phyloP scores from a whole-genome alignment of 2,113 vertebrate species.

The Prinia subflava region DNA sequence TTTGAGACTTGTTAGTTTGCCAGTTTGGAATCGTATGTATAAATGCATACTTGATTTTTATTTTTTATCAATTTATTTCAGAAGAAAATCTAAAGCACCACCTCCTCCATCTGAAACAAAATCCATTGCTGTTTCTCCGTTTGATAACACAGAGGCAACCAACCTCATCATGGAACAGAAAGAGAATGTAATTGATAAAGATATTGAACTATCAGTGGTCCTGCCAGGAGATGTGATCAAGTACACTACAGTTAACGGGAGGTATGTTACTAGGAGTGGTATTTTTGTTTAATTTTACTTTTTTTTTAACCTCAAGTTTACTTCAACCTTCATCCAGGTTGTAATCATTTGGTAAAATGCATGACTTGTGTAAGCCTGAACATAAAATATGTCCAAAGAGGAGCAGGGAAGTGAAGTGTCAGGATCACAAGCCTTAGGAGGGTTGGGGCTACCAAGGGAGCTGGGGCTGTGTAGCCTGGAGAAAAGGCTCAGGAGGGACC shows the following conservation, averaged over 20 bases:
- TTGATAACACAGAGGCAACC: slow-evolving; percentile 70
- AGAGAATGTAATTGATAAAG: slow-evolving; percentile 83
- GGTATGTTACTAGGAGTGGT: slow-evolving; percentile 66
- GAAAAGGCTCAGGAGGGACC: background rate
- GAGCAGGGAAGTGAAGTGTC: background rate
- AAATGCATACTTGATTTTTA: background rate
- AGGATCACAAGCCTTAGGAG: background rate
- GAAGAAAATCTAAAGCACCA: slow-evolving; percentile 90
- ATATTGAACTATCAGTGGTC: slow-evolving; percentile 86
- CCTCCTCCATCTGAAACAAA: slow-evolving; percentile 80
- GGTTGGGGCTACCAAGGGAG: background rate
- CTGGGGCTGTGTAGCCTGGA: background rate
- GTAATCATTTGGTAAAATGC: background rate
- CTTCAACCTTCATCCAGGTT: background rate
- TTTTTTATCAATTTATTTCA: slow-evolving; percentile 61
- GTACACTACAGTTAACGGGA: slow-evolving; percentile 83
- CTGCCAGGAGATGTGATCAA: slow-evolving; percentile 89
- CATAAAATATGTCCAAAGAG: background rate
- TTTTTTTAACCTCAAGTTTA: background rate
- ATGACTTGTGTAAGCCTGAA: background rate
- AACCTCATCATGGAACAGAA: slow-evolving; percentile 85
- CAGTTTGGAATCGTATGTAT: background rate
- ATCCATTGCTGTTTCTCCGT: slow-evolving; percentile 59
- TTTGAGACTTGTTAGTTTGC: background rate
- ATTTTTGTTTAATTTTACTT: background rate